These are phyloP conservation scores for Dermatemys mawii DNA, from an alignment of 2,113 vertebrate species.

Conservation along the genomic window DNA sequence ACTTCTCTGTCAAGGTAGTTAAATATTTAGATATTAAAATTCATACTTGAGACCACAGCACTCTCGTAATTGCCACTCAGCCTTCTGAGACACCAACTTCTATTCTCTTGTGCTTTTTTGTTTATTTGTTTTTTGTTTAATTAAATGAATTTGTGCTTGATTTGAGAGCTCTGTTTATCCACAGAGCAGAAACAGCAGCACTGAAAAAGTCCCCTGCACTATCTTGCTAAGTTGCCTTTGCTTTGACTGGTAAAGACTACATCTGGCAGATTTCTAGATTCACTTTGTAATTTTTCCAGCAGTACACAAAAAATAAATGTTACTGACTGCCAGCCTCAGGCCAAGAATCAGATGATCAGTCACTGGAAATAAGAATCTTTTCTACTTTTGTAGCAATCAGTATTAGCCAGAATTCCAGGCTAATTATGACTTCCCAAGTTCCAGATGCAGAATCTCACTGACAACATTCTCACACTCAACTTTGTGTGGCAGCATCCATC, in stretches of 20 bases:
- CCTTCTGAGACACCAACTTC: conserved; percentile 11
- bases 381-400: conserved; percentile 57
- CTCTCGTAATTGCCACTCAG: conserved; percentile 16
- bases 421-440: conserved; percentile 47
- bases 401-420: conserved; percentile 14
- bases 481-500: background rate
- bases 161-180: conserved; percentile 33
- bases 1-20: background rate
- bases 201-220: background rate
- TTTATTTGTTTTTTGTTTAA: background rate
- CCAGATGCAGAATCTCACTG: conserved; percentile 23
- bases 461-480: background rate
- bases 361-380: conserved; percentile 32
- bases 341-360: conserved; percentile 11
- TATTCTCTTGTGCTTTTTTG: conserved; percentile 3
- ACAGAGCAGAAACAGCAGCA: background rate
- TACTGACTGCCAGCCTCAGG: conserved; percentile 25
- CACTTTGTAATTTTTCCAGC: conserved; percentile 24
- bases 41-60: background rate
- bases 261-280: background rate
- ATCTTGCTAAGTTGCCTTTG: background rate
- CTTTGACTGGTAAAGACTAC: background rate
- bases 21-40: background rate
- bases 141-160: background rate
- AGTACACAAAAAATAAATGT: conserved; percentile 28